phyloP scores from a whole-genome alignment of 2,888 invertebrate species.

The Sinotaia quadrata region DNA sequence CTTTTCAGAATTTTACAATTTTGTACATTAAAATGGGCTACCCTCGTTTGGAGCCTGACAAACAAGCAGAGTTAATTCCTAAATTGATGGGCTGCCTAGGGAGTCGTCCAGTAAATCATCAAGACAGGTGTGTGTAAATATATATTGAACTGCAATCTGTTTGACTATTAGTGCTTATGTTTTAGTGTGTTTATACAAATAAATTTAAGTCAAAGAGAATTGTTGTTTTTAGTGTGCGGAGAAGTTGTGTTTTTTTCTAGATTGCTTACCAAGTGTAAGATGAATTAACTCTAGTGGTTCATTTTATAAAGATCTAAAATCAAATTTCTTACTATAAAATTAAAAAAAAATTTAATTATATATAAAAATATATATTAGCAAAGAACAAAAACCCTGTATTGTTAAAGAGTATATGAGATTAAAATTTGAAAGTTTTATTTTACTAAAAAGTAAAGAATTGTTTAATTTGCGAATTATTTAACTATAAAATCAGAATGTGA shows the following conservation, averaged over 20 bases:
- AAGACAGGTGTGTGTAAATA: conserved; percentile 80
- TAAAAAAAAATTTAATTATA: too few species aligned
- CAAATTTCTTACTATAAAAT: too few species aligned
- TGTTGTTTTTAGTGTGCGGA: neutral
- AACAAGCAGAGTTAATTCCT: conserved; percentile 84
- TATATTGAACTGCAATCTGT: neutral
- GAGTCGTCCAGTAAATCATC: conserved; percentile 86
- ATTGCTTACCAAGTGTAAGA: too few species aligned
- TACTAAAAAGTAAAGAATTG: too few species aligned
- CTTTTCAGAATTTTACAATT: conserved; percentile 88
- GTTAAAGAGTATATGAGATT: too few species aligned
- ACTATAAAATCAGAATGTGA: too few species aligned
- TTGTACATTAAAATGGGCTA: conserved; percentile 94
- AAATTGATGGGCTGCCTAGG: conserved; percentile 84
- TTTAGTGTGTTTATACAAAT: neutral
- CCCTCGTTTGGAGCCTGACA: conserved; percentile 83
- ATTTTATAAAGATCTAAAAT: too few species aligned
- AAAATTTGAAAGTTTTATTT: too few species aligned
- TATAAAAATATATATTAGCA: too few species aligned
- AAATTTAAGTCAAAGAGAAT: neutral
- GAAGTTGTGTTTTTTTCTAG: neutral
- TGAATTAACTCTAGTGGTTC: too few species aligned
- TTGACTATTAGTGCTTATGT: neutral
- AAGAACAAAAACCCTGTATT: too few species aligned
- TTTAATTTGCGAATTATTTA: too few species aligned